Percentiles rank a stretch among this genome's conserved stretches.
Conservation (phyloP, 2,888 invertebrate genomes). For the Euzophera pinguis region DNA sequence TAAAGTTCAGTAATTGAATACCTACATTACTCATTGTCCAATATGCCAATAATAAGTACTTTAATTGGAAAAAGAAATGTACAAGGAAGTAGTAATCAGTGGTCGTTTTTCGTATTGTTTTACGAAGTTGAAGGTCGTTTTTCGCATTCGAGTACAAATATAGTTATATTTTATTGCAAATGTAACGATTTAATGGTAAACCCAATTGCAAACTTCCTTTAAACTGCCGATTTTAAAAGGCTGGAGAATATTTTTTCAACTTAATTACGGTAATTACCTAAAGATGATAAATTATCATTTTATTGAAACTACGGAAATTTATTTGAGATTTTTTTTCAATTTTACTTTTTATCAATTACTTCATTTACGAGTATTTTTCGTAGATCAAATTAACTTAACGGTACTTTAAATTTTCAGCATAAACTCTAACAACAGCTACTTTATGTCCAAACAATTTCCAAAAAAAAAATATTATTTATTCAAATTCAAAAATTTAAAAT, state of each 20-base stretch:
- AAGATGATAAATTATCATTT: not conserved
- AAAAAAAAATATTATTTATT: too few species aligned
- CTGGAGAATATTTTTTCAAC: not conserved
- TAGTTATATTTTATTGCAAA: constrained; percentile 6
- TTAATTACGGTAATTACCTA: not conserved
- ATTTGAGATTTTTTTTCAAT: too few species aligned
- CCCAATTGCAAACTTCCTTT: not conserved
- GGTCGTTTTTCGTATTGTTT: not conserved
- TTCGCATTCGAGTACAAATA: constrained; percentile 4
- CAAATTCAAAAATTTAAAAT: too few species aligned
- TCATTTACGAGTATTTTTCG: too few species aligned
- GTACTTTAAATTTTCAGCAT: too few species aligned
- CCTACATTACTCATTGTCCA: too few species aligned
- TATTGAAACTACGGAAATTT: not conserved
- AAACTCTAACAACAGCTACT: too few species aligned
- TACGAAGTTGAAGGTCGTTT: not conserved
- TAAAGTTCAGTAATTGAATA: too few species aligned
- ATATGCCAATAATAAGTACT: too few species aligned
- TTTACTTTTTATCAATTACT: too few species aligned
- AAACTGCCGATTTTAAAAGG: not conserved
- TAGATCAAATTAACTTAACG: too few species aligned
- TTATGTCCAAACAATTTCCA: too few species aligned
- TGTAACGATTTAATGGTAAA: not conserved
- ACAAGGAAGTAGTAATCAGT: not conserved
- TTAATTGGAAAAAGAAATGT: not conserved